Evolutionary conservation across 2,797 vertebrate species (phyloP).

Genomic region (Menidia menidia): DNA sequence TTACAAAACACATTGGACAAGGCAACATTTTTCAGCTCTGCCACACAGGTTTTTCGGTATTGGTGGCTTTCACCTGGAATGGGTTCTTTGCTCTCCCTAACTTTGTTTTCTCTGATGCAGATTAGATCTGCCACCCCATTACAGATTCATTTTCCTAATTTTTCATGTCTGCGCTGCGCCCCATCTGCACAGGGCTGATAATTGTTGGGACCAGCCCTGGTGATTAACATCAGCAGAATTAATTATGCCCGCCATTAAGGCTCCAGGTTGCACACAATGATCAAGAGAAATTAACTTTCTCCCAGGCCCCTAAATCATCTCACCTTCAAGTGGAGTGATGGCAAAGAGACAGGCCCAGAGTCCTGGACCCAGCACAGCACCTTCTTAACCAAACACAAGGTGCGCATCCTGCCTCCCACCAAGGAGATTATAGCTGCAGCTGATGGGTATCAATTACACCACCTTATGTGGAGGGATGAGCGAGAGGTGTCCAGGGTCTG

Average conservation of each 20-base stretch:
- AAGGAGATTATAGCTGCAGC: slow-evolving; percentile 65
- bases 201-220: slow-evolving; percentile 99
- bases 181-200: slow-evolving; percentile 99
- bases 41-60: slow-evolving; percentile 88
- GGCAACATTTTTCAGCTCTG: slow-evolving; percentile 98
- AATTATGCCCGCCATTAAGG: slow-evolving; percentile 99
- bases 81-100: slow-evolving; percentile 93
- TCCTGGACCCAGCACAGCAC: slow-evolving; percentile 78
- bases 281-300: slow-evolving; percentile 99
- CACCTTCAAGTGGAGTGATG: slow-evolving; percentile 98
- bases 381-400: slow-evolving; percentile 88
- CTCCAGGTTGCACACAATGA: slow-evolving; percentile 99
- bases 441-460: slow-evolving; percentile 80
- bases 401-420: slow-evolving; percentile 64
- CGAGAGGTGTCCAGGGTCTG: slow-evolving; percentile 69
- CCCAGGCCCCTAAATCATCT: slow-evolving; percentile 99
- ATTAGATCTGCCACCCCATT: slow-evolving; percentile 99
- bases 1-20: slow-evolving; percentile 99
- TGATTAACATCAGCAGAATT: slow-evolving; percentile 99
- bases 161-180: slow-evolving; percentile 99
- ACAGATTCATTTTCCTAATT: slow-evolving; percentile 99
- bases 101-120: slow-evolving; percentile 99
- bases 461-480: slow-evolving; percentile 81
- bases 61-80: slow-evolving; percentile 92
- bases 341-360: slow-evolving; percentile 88